phyloP scores from a whole-genome alignment of 2,797 vertebrate genomes.

The Notamacropus eugenii region DNA sequence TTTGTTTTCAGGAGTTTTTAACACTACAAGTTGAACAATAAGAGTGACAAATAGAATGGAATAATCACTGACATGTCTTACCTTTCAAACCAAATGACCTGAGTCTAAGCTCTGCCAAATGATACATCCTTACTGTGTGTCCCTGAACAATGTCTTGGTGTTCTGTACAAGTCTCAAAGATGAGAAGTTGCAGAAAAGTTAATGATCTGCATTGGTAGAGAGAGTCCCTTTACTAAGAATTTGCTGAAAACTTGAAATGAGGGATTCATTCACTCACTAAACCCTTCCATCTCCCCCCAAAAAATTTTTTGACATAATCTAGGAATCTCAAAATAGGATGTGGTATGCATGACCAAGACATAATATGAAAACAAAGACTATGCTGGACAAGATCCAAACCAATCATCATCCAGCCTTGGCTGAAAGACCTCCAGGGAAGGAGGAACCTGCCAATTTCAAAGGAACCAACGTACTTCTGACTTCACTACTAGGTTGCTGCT shows the following conservation, averaged over 20 bases:
- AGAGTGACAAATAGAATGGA: neutral
- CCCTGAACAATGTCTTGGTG: neutral
- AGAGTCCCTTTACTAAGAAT: neutral
- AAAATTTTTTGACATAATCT: neutral
- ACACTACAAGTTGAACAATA: neutral
- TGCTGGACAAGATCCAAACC: neutral
- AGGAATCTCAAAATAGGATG: neutral
- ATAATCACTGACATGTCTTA: neutral
- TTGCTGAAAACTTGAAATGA: neutral
- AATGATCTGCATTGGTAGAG: neutral
- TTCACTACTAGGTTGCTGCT: neutral
- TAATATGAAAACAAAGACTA: neutral
- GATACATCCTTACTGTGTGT: neutral
- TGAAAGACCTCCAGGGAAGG: neutral
- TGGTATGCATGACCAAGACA: neutral
- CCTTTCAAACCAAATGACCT: neutral
- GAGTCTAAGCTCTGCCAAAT: neutral
- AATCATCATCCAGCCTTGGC: neutral
- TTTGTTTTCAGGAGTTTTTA: neutral
- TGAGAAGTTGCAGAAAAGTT: neutral
- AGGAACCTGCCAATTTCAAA: neutral
- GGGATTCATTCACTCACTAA: neutral
- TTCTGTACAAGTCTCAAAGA: neutral
- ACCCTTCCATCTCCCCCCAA: no score
- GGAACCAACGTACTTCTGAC: no score